phyloP scores from a whole-genome alignment of 2,113 vertebrate species.

The Electrona antarctica region DNA sequence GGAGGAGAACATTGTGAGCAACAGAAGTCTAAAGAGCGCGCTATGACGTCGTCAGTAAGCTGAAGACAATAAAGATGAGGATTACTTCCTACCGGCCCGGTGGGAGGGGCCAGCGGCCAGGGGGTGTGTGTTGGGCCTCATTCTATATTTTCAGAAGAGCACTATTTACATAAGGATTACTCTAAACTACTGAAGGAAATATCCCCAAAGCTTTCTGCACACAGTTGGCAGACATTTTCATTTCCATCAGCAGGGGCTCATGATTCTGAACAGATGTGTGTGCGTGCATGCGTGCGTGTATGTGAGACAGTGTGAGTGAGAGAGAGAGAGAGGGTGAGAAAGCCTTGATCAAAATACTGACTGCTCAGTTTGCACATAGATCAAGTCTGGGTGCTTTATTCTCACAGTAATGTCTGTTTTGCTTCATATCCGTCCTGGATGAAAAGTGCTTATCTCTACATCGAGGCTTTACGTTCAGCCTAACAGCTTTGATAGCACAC shows the following conservation, averaged over 20 bases:
- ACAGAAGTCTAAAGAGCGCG: conserved; percentile 57
- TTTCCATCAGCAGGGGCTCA: conserved; percentile 45
- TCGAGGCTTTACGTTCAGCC: background rate
- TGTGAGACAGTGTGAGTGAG: too few relatives aligned
- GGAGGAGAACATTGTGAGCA: conserved; percentile 57
- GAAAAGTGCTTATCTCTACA: conserved; percentile 4
- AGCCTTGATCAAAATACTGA: background rate
- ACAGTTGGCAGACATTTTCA: conserved; percentile 60
- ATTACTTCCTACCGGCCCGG: conserved; percentile 61
- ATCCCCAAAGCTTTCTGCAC: conserved; percentile 69
- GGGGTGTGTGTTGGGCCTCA: conserved; percentile 36
- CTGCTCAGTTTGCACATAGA: conserved; percentile 22
- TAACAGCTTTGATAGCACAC: background rate
- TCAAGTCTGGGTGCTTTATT: background rate
- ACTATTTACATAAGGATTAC: conserved; percentile 78
- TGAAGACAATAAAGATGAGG: conserved; percentile 75
- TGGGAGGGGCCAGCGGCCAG: background rate
- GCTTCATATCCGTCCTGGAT: background rate
- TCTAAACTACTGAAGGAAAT: conserved; percentile 73
- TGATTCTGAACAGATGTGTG: conserved; percentile 54
- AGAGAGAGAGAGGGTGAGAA: too few relatives aligned
- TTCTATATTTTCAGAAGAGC: conserved; percentile 76
- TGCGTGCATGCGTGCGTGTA: too few relatives aligned
- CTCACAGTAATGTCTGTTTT: background rate
- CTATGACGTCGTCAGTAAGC: conserved; percentile 74